Conservation (phyloP, 1,140 invertebrate species). For the Idris sp. region DNA sequence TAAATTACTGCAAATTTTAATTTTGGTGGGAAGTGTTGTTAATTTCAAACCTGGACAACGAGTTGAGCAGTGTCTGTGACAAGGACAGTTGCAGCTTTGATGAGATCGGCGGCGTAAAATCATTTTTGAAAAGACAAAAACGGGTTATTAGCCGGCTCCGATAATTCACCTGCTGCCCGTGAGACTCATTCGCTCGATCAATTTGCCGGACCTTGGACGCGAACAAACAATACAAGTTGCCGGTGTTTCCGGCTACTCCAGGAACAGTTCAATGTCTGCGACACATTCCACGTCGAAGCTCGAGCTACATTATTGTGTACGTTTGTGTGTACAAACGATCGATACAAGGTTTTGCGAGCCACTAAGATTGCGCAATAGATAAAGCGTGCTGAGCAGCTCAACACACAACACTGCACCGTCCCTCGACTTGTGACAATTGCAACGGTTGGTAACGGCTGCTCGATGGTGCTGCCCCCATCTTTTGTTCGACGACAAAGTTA, state of each 20-base stretch:
- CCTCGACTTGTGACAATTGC: conserved; percentile 1
- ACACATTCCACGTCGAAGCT: conserved; percentile 7
- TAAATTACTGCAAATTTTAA: conserved; percentile 1
- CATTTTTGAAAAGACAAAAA: conserved; percentile 46
- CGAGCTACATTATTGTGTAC: no score
- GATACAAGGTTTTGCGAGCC: conserved; percentile 25
- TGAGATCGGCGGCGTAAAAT: conserved; percentile 67
- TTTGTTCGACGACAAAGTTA: no score
- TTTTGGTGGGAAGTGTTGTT: conserved; percentile 37
- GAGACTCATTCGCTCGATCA: no score
- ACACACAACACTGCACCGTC: no score
- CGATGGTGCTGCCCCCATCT: no score
- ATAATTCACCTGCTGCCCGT: no score
- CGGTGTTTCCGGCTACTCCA: no score
- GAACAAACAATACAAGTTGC: no score
- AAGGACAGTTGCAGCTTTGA: conserved; percentile 75
- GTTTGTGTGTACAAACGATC: conserved; percentile 2
- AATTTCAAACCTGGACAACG: conserved; percentile 72
- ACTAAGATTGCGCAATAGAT: conserved; percentile 39
- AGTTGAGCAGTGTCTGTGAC: conserved; percentile 74
- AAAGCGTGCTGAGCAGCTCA: conserved; percentile 5
- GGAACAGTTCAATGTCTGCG: no score
- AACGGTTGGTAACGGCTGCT: conserved; percentile 37
- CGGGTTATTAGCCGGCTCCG: no score
- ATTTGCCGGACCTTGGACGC: no score